Conservation (phyloP, 2,113 vertebrate species). For the Amphiprion ocellaris region DNA sequence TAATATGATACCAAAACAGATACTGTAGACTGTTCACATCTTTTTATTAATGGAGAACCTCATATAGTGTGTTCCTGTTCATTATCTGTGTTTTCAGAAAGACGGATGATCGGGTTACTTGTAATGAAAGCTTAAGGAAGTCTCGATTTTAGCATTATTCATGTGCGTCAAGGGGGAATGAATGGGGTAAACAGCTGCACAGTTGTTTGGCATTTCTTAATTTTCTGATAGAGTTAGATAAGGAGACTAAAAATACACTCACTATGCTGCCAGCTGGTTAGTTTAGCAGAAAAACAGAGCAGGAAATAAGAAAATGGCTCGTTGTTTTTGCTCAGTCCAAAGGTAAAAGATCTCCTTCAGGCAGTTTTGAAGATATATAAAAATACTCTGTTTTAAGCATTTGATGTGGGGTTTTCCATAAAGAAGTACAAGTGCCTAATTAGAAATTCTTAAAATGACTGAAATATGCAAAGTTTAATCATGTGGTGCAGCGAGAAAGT, state of each 20-base stretch:
- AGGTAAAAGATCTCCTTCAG: neutral
- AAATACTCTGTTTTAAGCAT: no score
- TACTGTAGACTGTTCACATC: neutral
- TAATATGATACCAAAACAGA: neutral
- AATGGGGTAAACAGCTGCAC: neutral
- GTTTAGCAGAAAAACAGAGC: neutral
- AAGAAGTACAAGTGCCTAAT: no score
- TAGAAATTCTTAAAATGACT: no score
- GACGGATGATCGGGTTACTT: neutral
- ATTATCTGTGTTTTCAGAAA: neutral
- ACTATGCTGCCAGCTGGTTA: neutral
- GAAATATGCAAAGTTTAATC: no score
- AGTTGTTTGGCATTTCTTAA: no score
- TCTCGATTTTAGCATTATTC: neutral
- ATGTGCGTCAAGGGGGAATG: neutral
- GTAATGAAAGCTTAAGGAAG: constrained; percentile 17
- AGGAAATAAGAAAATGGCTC: neutral
- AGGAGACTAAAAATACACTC: neutral
- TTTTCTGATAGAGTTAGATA: no score
- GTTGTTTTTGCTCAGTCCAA: neutral
- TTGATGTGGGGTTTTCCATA: no score
- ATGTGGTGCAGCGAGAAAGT: no score
- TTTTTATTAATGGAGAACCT: constrained; percentile 4
- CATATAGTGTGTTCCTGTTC: constrained; percentile 2
- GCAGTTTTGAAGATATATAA: neutral